Evolutionary conservation across 2,113 vertebrate species (phyloP), one percentile per base, ranked within the genome.

Genomic region (Cynoglossus semilaevis): DNA sequence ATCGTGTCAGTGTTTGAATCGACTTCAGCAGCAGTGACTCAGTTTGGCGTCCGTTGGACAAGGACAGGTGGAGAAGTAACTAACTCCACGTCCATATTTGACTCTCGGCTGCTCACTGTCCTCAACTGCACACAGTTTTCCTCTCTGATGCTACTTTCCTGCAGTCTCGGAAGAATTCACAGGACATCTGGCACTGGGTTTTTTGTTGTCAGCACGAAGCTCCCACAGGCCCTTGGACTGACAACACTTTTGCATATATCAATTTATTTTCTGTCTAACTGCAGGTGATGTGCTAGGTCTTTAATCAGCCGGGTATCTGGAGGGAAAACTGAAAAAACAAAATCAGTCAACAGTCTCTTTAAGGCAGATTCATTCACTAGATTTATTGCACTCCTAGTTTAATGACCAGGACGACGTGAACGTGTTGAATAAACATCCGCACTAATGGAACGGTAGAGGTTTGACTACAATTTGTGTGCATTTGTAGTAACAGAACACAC

Each of bases 141-240:
- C 43, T 50, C 40, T 16, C 18, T 54, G 5, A 1, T 58, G 55
- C 68, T 34, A 57, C 42, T 67, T 72, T 63, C 8, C 38, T 15
- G 7, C 3, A 46, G 42, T 51, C 60, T 72, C 49, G 29, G 61
- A 70, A 64, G 43, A 59, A 79, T 65, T 69, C 65, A 70, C 40
- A 37, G 40, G 46, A 64, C 68, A 73, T 83, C 70, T 75, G 73
- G 66, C 5, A 42, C 50, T 57, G 72, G 51, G n/a, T 6, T 48
- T 63, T 69, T 22, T 52, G 37, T 53, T 75, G 65, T 70, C 57
- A 74, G 16, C 14, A 10, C 35, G 35, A 64, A 43, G 15, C 34
- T 72, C 75, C 70, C 58, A 6, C n/a, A 67, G 66, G 78, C 70
- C 58, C 47, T 66, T 11, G 34, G 67, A 63, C 57, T 75, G 73